Percentiles rank a stretch among this genome's conserved stretches.
phyloP scores from a whole-genome alignment of 2,113 vertebrate species.

The Struthio camelus region DNA sequence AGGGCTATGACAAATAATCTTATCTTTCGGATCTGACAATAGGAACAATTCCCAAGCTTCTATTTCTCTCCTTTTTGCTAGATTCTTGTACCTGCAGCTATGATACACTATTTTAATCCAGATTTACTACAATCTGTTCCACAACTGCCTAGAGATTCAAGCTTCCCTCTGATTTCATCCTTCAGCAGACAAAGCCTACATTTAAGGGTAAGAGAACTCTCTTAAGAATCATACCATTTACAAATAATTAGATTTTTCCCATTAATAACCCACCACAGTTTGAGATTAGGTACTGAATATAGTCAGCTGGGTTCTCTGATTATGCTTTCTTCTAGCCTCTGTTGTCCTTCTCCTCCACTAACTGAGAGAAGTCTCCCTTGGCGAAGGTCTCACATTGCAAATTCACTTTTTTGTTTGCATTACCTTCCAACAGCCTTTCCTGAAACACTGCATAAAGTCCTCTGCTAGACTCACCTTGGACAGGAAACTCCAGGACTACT shows the following conservation, averaged over 20 bases:
- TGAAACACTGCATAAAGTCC: fast-evolving
- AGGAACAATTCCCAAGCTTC: neutral
- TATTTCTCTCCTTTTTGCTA: neutral
- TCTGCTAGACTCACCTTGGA: neutral
- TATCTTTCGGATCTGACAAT: neutral
- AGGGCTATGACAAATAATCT: neutral
- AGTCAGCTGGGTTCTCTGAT: neutral
- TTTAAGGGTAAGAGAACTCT: neutral
- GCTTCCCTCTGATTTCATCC: neutral
- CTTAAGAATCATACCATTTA: neutral
- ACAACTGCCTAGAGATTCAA: neutral
- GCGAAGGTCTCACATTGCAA: neutral
- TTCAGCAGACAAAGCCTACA: neutral
- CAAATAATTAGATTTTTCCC: neutral
- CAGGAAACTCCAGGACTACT: neutral
- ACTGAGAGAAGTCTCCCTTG: neutral
- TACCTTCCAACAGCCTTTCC: neutral
- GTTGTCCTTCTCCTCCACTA: neutral
- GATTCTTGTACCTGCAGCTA: neutral
- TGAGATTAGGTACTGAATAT: neutral
- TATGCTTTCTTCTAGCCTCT: neutral
- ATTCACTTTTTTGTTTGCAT: neutral
- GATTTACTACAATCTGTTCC: neutral
- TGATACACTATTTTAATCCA: neutral
- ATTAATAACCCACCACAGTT: neutral